Evolutionary conservation across 2,888 invertebrate species (phyloP).

Genomic region (Strigamia transsilvanica): DNA sequence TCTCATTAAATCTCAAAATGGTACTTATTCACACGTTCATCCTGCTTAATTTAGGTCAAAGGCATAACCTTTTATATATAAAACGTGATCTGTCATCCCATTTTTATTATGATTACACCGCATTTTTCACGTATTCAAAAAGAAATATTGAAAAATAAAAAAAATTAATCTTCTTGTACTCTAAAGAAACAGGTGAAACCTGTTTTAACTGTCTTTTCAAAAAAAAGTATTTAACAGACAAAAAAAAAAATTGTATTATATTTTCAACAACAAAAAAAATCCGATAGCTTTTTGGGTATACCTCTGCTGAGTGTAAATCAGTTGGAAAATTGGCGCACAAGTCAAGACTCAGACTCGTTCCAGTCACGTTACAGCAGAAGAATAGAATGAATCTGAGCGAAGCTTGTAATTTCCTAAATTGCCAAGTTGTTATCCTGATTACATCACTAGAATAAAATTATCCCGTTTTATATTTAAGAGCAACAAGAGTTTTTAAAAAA

Average conservation of each 20-base stretch:
- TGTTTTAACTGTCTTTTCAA: conserved; percentile 44
- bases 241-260: background rate
- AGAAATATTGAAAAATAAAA: conserved; percentile 13
- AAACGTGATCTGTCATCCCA: conserved; percentile 1
- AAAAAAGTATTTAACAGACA: background rate
- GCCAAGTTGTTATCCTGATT: conserved; percentile 45
- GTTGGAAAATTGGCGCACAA: conserved; percentile 41
- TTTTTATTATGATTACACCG: background rate
- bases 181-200: conserved; percentile 27
- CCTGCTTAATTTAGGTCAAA: background rate
- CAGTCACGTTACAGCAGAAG: conserved; percentile 24
- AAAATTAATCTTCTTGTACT: background rate
- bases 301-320: conserved; percentile 37
- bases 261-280: background rate
- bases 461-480: conserved; percentile 42
- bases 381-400: conserved; percentile 40
- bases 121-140: conserved; percentile 18
- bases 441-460: conserved; percentile 47
- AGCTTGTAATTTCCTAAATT: conserved; percentile 47
- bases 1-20: background rate
- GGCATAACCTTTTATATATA: background rate
- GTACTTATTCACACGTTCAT: conserved; percentile 19
- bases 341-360: conserved; percentile 30
- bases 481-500: conserved; percentile 31
- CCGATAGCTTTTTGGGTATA: conserved; percentile 14